Evolutionary conservation across 2,113 vertebrate species (phyloP).

Genomic region (Xiphophorus couchianus): DNA sequence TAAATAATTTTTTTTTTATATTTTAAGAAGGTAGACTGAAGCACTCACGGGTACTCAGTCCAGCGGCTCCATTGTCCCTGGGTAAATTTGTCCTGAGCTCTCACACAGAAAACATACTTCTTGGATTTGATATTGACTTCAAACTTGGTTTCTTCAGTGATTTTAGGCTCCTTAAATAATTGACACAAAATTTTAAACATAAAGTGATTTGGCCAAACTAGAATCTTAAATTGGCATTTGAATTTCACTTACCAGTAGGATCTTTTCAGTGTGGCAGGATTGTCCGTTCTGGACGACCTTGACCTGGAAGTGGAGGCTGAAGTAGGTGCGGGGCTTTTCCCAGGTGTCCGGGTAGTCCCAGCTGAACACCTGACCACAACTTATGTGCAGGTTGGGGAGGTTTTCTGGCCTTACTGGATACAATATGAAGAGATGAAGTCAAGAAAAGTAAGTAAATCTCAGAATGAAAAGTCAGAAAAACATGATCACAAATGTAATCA

Average conservation of each 20-base stretch:
- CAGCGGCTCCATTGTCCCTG: conserved; percentile 69
- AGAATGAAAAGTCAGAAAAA: too few species aligned
- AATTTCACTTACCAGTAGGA: conserved; percentile 17
- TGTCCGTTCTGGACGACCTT: conserved; percentile 51
- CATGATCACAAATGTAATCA: too few species aligned
- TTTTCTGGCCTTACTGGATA: conserved; percentile 70
- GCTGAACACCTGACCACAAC: conserved; percentile 38
- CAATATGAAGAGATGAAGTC: neutral
- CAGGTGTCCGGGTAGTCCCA: conserved; percentile 75
- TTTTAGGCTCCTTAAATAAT: neutral
- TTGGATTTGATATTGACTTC: conserved; percentile 8
- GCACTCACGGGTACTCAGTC: conserved; percentile 67
- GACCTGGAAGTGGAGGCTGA: conserved; percentile 72
- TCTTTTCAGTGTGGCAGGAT: conserved; percentile 36
- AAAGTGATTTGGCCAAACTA: neutral
- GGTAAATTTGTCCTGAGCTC: conserved; percentile 70
- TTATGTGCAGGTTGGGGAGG: conserved; percentile 27
- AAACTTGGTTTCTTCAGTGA: conserved; percentile 10
- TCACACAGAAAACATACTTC: conserved; percentile 72
- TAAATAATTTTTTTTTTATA: neutral
- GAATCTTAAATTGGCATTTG: neutral
- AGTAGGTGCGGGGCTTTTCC: conserved; percentile 71
- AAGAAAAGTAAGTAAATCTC: neutral
- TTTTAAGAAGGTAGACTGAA: too few species aligned
- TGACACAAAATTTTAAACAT: neutral